These are phyloP conservation scores for Clitarchus hookeri DNA, from an alignment of 2,888 invertebrate species.

Conservation along the genomic window DNA sequence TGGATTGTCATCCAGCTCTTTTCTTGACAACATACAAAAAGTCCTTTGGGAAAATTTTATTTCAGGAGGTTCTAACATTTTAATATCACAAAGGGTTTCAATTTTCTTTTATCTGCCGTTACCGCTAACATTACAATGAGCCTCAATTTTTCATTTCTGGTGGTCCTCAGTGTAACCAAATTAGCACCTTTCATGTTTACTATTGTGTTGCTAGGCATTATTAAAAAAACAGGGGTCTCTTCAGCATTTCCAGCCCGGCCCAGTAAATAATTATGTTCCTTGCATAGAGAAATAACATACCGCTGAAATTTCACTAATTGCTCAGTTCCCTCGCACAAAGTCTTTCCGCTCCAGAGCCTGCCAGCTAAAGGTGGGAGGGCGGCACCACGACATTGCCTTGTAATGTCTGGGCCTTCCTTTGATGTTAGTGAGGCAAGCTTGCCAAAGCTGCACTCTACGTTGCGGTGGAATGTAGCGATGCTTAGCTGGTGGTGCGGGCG, in stretches of 20 bases:
- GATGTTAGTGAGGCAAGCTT: too few species aligned
- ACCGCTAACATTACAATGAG: slow-evolving; percentile 25
- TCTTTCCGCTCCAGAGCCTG: too few species aligned
- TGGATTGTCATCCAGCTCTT: slow-evolving; percentile 41
- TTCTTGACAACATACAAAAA: slow-evolving; percentile 37
- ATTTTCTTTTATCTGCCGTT: slow-evolving; percentile 29
- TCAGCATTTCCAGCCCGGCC: slow-evolving; percentile 30
- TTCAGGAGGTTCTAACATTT: slow-evolving; percentile 39
- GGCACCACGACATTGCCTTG: too few species aligned
- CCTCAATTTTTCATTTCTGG: slow-evolving; percentile 27
- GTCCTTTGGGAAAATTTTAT: slow-evolving; percentile 34
- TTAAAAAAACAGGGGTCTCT: slow-evolving; percentile 30
- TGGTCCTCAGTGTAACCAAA: slow-evolving; percentile 1
- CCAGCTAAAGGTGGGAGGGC: too few species aligned
- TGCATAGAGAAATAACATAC: slow-evolving; percentile 15
- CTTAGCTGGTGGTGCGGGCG: too few species aligned
- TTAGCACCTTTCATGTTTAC: slow-evolving; percentile 33
- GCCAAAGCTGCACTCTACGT: too few species aligned
- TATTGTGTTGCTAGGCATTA: slow-evolving; percentile 32
- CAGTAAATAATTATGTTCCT: slow-evolving; percentile 5
- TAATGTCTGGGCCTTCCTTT: too few species aligned
- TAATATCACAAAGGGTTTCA: slow-evolving; percentile 30
- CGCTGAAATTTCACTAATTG: too few species aligned
- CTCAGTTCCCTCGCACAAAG: too few species aligned
- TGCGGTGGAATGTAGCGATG: too few species aligned